Conservation (phyloP, 1,140 invertebrate genomes). For the Procambarus virginalis region DNA sequence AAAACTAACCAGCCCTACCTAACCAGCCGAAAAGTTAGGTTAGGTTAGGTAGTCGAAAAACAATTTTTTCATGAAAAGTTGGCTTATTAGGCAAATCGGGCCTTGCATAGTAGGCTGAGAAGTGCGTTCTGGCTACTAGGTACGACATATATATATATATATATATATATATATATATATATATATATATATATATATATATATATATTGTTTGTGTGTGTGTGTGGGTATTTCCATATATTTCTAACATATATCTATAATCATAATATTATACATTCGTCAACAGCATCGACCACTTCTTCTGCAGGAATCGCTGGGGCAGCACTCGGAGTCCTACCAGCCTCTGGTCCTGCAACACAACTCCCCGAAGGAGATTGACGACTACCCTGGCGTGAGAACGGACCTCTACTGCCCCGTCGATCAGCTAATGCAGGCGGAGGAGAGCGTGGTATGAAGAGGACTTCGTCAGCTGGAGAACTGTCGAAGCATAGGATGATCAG, state of each 20-base stretch:
- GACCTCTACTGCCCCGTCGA: slow-evolving; percentile 61
- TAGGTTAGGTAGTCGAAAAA: no score
- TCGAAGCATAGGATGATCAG: no score
- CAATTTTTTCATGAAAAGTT: no score
- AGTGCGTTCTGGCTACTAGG: no score
- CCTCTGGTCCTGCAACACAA: slow-evolving; percentile 44
- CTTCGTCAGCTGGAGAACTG: no score
- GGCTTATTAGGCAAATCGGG: no score
- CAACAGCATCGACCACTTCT: not conserved
- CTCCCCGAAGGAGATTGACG: slow-evolving; percentile 42
- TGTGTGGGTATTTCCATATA: not conserved
- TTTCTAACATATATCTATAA: no score
- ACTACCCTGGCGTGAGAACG: slow-evolving; percentile 18
- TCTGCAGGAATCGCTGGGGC: slow-evolving; percentile 7
- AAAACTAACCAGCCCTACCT: no score
- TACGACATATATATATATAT: not conserved
- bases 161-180: slow-evolving; percentile 38
- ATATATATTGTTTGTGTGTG: not conserved
- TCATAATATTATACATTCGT: not conserved
- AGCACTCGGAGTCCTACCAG: slow-evolving; percentile 38
- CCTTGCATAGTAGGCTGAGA: no score
- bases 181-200: slow-evolving; percentile 33
- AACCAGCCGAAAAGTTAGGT: no score
- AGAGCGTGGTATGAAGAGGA: slow-evolving; percentile 47
- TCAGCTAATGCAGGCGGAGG: slow-evolving; percentile 58